Evolutionary conservation across 2,113 vertebrate species (phyloP).

Genomic region (Collichthys lucidus): DNA sequence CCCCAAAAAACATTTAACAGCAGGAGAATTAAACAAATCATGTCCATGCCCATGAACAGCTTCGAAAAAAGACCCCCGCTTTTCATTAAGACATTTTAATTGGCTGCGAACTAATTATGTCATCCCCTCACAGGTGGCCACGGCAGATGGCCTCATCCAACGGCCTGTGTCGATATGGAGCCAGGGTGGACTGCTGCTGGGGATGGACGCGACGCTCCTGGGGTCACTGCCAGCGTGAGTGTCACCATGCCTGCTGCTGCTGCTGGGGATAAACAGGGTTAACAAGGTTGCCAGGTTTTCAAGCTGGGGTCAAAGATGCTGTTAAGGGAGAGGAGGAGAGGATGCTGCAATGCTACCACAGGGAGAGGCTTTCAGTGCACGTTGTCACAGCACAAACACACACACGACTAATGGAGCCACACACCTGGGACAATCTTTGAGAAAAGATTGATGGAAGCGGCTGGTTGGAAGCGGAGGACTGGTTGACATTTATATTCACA

Average conservation of each 20-base stretch:
- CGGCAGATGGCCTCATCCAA: slow-evolving; percentile 89
- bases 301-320: slow-evolving; percentile 64
- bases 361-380: slow-evolving; percentile 1
- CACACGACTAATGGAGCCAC: slow-evolving; percentile 36
- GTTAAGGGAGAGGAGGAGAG: slow-evolving; percentile 36
- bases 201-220: slow-evolving; percentile 93
- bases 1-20: not conserved
- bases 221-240: slow-evolving; percentile 99
- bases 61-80: slow-evolving; percentile 35
- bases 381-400: slow-evolving; percentile 36
- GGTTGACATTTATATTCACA: slow-evolving; percentile 46
- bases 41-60: slow-evolving; percentile 14
- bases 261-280: slow-evolving; percentile 74
- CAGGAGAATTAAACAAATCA: not conserved
- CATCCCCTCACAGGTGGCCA: slow-evolving; percentile 90
- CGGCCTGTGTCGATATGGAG: slow-evolving; percentile 93
- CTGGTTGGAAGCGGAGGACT: slow-evolving; percentile 10
- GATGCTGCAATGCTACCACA: slow-evolving; percentile 2
- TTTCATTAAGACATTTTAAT: slow-evolving; percentile 54
- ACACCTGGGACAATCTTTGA: slow-evolving; percentile 57
- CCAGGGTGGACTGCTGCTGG: slow-evolving; percentile 97
- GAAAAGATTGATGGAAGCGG: slow-evolving; percentile 66
- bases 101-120: slow-evolving; percentile 63
- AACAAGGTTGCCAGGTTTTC: slow-evolving; percentile 78
- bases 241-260: slow-evolving; percentile 62